phyloP scores from a whole-genome alignment of 2,888 invertebrate species.

The Meteorus colon region DNA sequence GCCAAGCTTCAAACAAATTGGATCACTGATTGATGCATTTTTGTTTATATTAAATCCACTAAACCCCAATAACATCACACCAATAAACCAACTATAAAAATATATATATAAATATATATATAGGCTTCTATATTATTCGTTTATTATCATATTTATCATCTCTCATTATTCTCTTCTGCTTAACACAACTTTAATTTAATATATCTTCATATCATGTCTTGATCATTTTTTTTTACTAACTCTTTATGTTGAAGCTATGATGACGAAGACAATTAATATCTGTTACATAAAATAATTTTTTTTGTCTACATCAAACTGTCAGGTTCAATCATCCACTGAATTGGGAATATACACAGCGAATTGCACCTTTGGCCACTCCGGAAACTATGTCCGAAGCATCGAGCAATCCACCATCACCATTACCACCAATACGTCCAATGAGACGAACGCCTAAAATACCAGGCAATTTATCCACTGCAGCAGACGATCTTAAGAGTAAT shows the following conservation, averaged over 20 bases:
- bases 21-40: slow-evolving; percentile 10
- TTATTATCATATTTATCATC: slow-evolving; percentile 4
- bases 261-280: not conserved
- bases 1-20: not conserved
- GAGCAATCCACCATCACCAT: slow-evolving; percentile 81
- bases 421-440: slow-evolving; percentile 78
- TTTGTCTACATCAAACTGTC: not conserved
- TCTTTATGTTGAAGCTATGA: not conserved
- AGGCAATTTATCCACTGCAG: slow-evolving; percentile 80
- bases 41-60: slow-evolving; percentile 15
- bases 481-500: slow-evolving; percentile 78
- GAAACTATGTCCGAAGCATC: slow-evolving; percentile 89
- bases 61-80: slow-evolving; percentile 7
- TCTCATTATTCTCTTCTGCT: slow-evolving; percentile 10
- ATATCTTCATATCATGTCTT: not conserved
- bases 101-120: not conserved
- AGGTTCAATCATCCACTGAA: slow-evolving; percentile 58
- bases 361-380: slow-evolving; percentile 87
- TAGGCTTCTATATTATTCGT: not conserved
- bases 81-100: not conserved
- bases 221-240: not conserved
- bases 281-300: not conserved
- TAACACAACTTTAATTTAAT: slow-evolving; percentile 4
- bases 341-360: slow-evolving; percentile 70
- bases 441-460: slow-evolving; percentile 80